Evolutionary conservation across 2,113 vertebrate species (phyloP).

Genomic region (Hymenochirus boettgeri): DNA sequence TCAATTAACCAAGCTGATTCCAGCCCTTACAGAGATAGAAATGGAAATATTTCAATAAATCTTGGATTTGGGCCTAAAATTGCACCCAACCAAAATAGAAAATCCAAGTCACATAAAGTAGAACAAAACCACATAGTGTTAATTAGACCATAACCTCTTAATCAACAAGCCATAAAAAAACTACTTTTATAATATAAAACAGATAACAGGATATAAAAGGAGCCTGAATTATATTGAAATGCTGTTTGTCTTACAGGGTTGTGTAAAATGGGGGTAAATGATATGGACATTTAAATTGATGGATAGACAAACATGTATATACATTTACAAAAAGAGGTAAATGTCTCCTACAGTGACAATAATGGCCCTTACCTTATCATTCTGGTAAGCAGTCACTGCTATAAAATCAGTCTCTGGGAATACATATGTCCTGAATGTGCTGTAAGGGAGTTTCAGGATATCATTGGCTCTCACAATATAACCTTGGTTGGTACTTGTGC

Average conservation of each 20-base stretch:
- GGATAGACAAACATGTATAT: neutral
- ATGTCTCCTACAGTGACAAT: neutral
- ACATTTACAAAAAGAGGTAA: neutral
- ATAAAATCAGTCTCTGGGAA: slow-evolving; percentile 98
- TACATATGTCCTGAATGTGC: slow-evolving; percentile 96
- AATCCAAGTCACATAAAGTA: slow-evolving; percentile 15
- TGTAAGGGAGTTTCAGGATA: slow-evolving; percentile 96
- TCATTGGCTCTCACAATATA: slow-evolving; percentile 97
- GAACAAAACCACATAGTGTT: slow-evolving; percentile 27
- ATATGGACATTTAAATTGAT: too few relatives aligned
- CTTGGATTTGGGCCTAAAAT: slow-evolving; percentile 9
- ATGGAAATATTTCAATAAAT: slow-evolving; percentile 5
- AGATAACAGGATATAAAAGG: slow-evolving; percentile 2
- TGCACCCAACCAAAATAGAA: slow-evolving; percentile 16
- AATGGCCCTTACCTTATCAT: slow-evolving; percentile 84
- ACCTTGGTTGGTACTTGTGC: slow-evolving; percentile 98
- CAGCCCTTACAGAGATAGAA: neutral
- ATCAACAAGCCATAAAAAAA: slow-evolving; percentile 26
- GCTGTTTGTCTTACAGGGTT: too few relatives aligned
- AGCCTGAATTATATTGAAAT: too few relatives aligned
- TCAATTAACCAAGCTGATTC: slow-evolving; percentile 6
- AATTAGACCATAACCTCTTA: slow-evolving; percentile 25
- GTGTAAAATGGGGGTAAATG: too few relatives aligned
- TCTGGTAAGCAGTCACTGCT: slow-evolving; percentile 96
- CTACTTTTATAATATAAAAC: slow-evolving; percentile 8